These are phyloP conservation scores for Eristalinus aeneus DNA, from an alignment of 2,888 invertebrate species.

Conservation along the genomic window DNA sequence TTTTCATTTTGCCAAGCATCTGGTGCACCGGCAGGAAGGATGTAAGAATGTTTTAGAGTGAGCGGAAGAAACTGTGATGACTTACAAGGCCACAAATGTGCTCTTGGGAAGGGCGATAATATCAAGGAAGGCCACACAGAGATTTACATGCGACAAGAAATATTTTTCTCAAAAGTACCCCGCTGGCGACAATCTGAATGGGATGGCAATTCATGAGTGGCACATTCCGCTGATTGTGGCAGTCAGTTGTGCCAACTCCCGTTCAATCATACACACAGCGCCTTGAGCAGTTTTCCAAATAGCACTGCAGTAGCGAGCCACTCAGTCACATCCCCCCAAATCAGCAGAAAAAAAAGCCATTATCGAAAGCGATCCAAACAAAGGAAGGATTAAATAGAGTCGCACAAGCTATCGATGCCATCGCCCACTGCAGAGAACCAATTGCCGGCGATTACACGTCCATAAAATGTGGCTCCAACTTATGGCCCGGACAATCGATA, in stretches of 20 bases:
- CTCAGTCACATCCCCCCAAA: not conserved
- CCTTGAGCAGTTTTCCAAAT: not conserved
- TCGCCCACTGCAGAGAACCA: not conserved
- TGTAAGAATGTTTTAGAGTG: not conserved
- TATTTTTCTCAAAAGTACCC: not conserved
- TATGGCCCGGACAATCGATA: slow-evolving; percentile 21
- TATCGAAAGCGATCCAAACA: not conserved
- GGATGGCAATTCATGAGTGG: not conserved
- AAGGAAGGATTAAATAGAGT: not conserved
- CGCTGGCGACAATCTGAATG: not conserved
- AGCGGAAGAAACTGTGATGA: not conserved
- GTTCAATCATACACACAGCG: not conserved
- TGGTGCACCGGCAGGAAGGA: not conserved
- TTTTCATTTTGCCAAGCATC: not conserved
- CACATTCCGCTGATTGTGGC: not conserved
- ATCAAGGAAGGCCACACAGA: not conserved
- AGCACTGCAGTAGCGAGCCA: not conserved
- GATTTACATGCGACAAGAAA: not conserved
- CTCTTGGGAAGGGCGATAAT: not conserved
- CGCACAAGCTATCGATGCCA: not conserved
- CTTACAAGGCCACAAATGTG: not conserved
- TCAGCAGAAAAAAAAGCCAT: not conserved
- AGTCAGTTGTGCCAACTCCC: not conserved
- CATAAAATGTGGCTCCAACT: slow-evolving; percentile 9
- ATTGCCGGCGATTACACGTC: slow-evolving; percentile 34